Evolutionary conservation across 92 coral and sea anemone genomes (phyloP).

Genomic region (Palythoa grandis): DNA sequence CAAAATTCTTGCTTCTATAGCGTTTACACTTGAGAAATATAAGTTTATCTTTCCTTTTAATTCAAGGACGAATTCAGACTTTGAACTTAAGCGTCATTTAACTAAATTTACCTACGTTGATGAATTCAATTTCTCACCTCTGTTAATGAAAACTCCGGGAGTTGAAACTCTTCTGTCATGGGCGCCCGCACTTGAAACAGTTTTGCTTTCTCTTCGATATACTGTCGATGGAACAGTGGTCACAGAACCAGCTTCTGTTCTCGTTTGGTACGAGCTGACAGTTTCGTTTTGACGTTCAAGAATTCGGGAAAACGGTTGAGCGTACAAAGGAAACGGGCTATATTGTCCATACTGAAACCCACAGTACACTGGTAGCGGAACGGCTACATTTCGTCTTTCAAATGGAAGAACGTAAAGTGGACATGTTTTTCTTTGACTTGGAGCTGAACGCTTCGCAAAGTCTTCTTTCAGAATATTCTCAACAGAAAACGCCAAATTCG

Average conservation of each 20-base stretch:
- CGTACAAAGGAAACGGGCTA: conserved; percentile 22
- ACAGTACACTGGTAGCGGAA: neutral
- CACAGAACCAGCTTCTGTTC: conserved; percentile 23
- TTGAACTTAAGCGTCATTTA: conserved; percentile 14
- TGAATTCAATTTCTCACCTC: conserved; percentile 8
- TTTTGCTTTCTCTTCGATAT: conserved; percentile 15
- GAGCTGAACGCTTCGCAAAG: neutral
- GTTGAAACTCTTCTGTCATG: neutral
- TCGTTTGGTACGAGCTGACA: conserved; percentile 4
- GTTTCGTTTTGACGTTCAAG: conserved; percentile 30
- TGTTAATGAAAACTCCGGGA: neutral
- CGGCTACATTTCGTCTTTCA: conserved; percentile 28
- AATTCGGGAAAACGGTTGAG: conserved; percentile 37
- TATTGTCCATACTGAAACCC: conserved; percentile 38
- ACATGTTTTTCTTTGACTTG: conserved; percentile 32
- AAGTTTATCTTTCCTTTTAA: too few species aligned
- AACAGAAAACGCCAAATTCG: conserved; percentile 34
- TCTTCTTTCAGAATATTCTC: conserved; percentile 40
- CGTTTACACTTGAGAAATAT: neutral
- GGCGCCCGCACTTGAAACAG: neutral
- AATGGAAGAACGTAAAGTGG: conserved; percentile 28
- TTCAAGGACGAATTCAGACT: neutral
- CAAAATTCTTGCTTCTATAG: too few species aligned
- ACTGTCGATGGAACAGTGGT: neutral
- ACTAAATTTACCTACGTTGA: conserved; percentile 18